Base-by-base conservation (phyloP, 2,113 vertebrate species). In the Neolamprologus cancellatus region DNA sequence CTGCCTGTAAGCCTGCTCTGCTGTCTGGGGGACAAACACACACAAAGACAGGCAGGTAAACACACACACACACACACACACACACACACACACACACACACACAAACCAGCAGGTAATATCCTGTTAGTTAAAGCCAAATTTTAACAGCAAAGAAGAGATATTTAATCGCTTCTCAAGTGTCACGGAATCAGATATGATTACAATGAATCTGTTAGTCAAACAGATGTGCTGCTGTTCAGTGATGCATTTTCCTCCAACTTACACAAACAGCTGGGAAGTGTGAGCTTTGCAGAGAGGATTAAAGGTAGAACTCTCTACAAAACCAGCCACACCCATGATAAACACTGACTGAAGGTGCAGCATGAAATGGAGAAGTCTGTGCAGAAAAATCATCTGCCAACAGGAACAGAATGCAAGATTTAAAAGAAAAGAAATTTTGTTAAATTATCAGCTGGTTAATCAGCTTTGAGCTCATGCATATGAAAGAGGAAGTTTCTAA, bases 1-100 rank as follows among this genome's bases (percentile, higher is more conserved):
- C 90, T 99, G 98, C 55, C 96, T 96, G 54, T 97, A 97, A 78
- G 98, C 97, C 94, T 99, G 98, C 90, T 98, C 97, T 4, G 97
- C 95, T 1, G 94, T 96, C 96, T 97, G 88, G 4, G 84, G 20
- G 14, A 81, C 41, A 83, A 23, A 89, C n/a, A 86, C 28, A 71
- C 18, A 71, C 13, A 14, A 18, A 44, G 5, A 69, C 23, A 41
- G 3, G 23, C n/a, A 53, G n/a, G 25, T 44, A 48, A 20, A 84
- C 18, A 59, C 2, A 30, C 14, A 23, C 48, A 89, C 18, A 30
- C 28, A 30, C 30, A 28, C 28, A 32, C 30, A 12, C 11, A n/a
- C 11, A 36, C 28, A 30, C 30, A 28, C 28, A 32, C 30, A 12
- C 11, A 30, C 28, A 30, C 30, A 28, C 28, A 32, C 30, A 12